These are phyloP conservation scores for Siniperca undulata DNA, from an alignment of 2,797 vertebrate species.

Conservation along the genomic window DNA sequence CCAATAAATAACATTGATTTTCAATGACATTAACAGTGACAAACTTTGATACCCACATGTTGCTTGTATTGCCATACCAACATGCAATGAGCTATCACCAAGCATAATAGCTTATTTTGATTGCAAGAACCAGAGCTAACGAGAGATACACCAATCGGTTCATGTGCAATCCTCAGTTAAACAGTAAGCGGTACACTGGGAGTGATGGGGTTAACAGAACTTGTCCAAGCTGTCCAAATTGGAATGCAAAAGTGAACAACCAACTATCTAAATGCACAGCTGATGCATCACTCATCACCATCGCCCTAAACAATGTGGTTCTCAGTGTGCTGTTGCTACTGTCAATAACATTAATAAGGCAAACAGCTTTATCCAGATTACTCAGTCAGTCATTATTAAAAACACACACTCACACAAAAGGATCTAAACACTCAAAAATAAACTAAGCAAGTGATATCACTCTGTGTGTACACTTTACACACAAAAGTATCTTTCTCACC, in stretches of 20 bases:
- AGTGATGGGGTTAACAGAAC: conserved; percentile 1
- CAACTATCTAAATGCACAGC: not conserved
- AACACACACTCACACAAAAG: conserved; percentile 39
- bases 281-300: not conserved
- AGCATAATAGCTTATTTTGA: not conserved
- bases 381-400: conserved; percentile 18
- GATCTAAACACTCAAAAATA: conserved; percentile 5
- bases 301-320: conserved; percentile 8
- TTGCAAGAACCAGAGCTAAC: not conserved
- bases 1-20: not conserved
- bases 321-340: conserved; percentile 13
- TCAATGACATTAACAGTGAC: no score
- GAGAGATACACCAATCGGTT: not conserved
- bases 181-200: not conserved
- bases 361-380: conserved; percentile 20
- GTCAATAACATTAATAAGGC: conserved; percentile 15
- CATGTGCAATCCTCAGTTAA: not conserved
- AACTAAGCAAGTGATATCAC: conserved; percentile 24
- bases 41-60: not conserved
- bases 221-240: not conserved
- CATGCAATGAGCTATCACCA: not conserved
- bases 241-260: not conserved
- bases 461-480: conserved; percentile 20
- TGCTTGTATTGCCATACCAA: not conserved
- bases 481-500: conserved; percentile 39